Evolutionary conservation across 2,113 vertebrate genomes (phyloP), one percentile per base, ranked within the genome.

Genomic region (Craseonycteris thonglongyai): DNA sequence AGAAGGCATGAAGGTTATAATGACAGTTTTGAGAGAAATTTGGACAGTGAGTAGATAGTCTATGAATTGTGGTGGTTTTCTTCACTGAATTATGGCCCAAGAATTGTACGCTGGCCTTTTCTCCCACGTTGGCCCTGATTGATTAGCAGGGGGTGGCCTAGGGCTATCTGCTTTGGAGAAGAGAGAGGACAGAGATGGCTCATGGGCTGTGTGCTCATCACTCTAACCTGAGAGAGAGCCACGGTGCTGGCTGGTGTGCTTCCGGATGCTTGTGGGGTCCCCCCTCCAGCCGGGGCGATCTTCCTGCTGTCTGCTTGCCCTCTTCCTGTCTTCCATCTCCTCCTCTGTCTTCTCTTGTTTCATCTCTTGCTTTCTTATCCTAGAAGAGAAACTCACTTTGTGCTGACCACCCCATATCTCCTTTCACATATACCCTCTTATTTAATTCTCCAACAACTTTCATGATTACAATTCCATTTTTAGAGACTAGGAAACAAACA

Each of bases 1-100:
- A n/a, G 19, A 9, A 75, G n/a, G 42, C 3, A 12, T 40, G 49
- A 80, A 91, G 58, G 18, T 26, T 15, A 30, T 8, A 40, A 56
- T 59, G 24, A 13, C 49, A 63, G 40, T 56, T 90, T 88, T 56
- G 35, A 81, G 47, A 89, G 86, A 80, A 71, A 63, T 85, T 26
- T 90, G 78, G 30, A 47, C 5, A 6, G 35, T 45, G 54, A 40
- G 33, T 10, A 56, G 24, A 35, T 47, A 63, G 13, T 76, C 15
- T 35, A 8, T 28, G 65, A 91, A 40, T 63, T 16, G 14, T 15
- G 71, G 45, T n/a, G 28, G 35, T 58, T 21, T 88, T 49, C 65
- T 72, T 81, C 35, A 47, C 19, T 86, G 28, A 74, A n/a, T 38
- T n/a, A 18, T 0, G 15, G 47, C 33, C 71, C 4, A 28, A 51